Conservation (phyloP, 2,113 vertebrate species). For the Tragelaphus scriptus region DNA sequence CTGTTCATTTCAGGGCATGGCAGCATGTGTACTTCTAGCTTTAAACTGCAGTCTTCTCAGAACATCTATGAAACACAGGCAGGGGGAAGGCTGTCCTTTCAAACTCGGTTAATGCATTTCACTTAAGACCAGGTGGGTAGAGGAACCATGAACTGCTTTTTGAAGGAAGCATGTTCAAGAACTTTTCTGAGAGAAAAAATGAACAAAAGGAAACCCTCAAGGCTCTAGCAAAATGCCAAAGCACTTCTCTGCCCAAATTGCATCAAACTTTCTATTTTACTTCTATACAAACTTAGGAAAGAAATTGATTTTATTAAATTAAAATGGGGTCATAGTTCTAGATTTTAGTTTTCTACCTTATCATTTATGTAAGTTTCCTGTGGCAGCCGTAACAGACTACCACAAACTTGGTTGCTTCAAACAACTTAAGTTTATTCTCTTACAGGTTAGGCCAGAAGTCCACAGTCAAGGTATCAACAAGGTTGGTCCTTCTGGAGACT, state of each 20-base stretch:
- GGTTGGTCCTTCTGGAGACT: not conserved
- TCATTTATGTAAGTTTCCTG: not conserved
- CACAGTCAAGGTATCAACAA: not conserved
- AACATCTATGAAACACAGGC: not conserved
- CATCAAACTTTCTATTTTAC: not conserved
- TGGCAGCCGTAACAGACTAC: not conserved
- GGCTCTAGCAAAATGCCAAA: not conserved
- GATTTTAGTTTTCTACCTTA: not conserved
- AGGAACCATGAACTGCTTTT: not conserved
- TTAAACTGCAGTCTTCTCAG: not conserved
- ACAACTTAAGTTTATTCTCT: not conserved
- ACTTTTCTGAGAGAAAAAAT: not conserved
- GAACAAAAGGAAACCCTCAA: not conserved
- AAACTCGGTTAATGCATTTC: not conserved
- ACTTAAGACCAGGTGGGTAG: not conserved
- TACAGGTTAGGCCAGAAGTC: not conserved
- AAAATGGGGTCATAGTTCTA: not conserved
- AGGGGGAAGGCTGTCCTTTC: not conserved
- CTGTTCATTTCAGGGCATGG: not conserved
- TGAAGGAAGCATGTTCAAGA: not conserved
- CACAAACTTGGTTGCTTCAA: not conserved
- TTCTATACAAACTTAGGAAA: not conserved
- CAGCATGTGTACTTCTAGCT: not conserved
- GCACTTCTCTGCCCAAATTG: not conserved
- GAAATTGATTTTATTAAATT: not conserved